These are phyloP conservation scores for Aphaenogaster ashmeadi DNA, from an alignment of 1,140 invertebrate species.

Conservation along the genomic window DNA sequence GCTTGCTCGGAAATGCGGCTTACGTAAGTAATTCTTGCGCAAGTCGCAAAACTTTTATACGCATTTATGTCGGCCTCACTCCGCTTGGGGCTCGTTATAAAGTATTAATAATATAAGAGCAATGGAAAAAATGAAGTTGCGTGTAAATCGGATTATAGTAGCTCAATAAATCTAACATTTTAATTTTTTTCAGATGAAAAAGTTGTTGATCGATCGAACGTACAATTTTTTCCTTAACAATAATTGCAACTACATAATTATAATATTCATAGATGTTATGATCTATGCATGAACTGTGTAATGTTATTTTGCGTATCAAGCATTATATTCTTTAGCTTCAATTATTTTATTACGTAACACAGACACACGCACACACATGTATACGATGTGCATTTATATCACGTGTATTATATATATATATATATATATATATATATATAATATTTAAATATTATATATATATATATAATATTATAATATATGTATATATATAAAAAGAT, in stretches of 20 bases:
- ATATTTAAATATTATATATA: too few relatives aligned
- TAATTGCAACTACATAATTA: neutral
- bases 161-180: neutral
- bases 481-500: too few relatives aligned
- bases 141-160: neutral
- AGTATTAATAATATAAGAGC: neutral
- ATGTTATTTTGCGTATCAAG: neutral
- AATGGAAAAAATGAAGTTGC: neutral
- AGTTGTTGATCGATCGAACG: neutral
- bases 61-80: neutral
- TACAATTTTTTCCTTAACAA: neutral
- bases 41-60: slow-evolving; percentile 10
- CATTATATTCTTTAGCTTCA: neutral
- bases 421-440: too few relatives aligned
- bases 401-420: too few relatives aligned
- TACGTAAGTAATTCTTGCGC: slow-evolving; percentile 10
- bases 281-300: neutral
- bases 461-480: too few relatives aligned
- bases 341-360: neutral
- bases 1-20: neutral
- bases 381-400: too few relatives aligned
- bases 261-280: too few relatives aligned
- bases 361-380: neutral
- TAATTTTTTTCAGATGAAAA: neutral
- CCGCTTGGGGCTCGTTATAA: neutral